Evolutionary conservation across 2,888 invertebrate species (phyloP).

Genomic region (Camptogramma bilineatum): DNA sequence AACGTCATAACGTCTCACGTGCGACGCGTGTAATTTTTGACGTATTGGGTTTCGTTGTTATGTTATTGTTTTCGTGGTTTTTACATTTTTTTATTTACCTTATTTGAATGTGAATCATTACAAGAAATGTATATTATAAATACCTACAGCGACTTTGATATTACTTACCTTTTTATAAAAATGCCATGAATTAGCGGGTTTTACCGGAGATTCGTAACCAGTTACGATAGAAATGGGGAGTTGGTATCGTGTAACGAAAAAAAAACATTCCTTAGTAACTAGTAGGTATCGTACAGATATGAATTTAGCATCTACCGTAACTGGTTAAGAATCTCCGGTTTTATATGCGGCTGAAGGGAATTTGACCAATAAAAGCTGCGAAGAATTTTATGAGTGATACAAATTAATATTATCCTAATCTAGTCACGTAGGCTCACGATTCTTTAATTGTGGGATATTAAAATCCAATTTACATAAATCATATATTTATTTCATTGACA

Average conservation of each 20-base stretch:
- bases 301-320: too few species aligned
- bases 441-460: conserved; percentile 38
- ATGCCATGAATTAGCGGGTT: too few species aligned
- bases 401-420: conserved; percentile 2
- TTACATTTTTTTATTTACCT: neutral
- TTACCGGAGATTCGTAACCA: too few species aligned
- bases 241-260: too few species aligned
- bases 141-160: too few species aligned
- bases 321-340: too few species aligned
- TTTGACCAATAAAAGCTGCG: neutral
- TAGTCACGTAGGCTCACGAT: conserved; percentile 57
- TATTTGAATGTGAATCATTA: neutral
- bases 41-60: neutral
- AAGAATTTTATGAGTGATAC: neutral
- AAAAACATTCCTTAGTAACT: too few species aligned
- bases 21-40: conserved; percentile 8
- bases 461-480: conserved; percentile 35
- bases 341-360: too few species aligned
- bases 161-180: too few species aligned
- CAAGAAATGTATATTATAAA: too few species aligned
- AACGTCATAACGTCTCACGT: conserved; percentile 20
- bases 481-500: conserved; percentile 5
- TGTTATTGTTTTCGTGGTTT: conserved; percentile 1
- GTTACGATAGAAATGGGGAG: too few species aligned
- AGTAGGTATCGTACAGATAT: too few species aligned